Evolutionary conservation across 2,888 invertebrate species (phyloP).

Genomic region (Phytoseiulus persimilis): DNA sequence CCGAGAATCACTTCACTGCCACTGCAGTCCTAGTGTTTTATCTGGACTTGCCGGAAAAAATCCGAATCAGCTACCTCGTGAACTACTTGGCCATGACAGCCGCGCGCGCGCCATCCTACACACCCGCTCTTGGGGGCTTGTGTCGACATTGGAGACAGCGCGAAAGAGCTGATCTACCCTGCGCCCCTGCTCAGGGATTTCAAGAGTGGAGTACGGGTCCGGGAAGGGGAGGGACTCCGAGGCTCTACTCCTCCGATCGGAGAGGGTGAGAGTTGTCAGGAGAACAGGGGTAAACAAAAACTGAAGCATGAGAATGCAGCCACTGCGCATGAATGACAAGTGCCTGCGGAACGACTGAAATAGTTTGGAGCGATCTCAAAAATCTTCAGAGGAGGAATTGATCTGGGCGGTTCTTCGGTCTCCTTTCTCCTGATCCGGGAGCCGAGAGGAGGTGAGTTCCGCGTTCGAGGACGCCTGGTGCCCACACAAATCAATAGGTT

Average conservation of each 20-base stretch:
- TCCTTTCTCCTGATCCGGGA: no score
- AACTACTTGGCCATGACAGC: no score
- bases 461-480: no score
- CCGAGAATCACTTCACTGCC: no score
- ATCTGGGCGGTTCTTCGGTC: no score
- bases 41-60: background rate
- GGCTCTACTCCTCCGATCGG: background rate
- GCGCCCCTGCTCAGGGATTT: background rate
- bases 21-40: background rate
- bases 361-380: no score
- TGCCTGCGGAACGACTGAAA: background rate
- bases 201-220: background rate
- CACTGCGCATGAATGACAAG: background rate
- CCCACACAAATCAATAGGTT: no score
- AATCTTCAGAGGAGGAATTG: no score
- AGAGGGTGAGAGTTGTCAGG: slow-evolving; percentile 5
- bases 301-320: background rate
- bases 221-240: background rate
- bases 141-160: background rate
- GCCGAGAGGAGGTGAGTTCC: no score
- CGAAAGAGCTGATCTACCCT: background rate
- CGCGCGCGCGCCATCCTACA: background rate
- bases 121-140: background rate
- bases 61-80: no score
- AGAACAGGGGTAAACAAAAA: background rate